A percentile compares a stretch with the other conserved stretches of the same genome.
Evolutionary conservation across 1,140 invertebrate genomes (phyloP).

Genomic region (Wiebesia pumilae): DNA sequence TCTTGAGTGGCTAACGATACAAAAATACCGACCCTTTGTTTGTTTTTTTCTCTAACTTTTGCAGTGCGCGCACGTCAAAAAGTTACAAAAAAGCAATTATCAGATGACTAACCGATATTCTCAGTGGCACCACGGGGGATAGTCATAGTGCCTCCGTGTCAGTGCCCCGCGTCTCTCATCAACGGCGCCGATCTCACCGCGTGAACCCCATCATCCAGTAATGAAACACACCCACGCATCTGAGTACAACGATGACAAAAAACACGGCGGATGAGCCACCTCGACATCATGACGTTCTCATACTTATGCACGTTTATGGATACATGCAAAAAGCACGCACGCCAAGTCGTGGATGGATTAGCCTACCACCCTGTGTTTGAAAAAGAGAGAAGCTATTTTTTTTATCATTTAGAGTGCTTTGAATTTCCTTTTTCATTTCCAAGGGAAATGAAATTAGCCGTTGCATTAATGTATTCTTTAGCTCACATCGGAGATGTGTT

Average conservation of each 20-base stretch:
- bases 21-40: constrained; percentile 39
- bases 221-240: constrained; percentile 53
- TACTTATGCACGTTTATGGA: constrained; percentile 34
- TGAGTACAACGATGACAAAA: not conserved
- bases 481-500: too few relatives aligned
- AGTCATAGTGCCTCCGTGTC: constrained; percentile 54
- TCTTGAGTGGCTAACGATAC: constrained; percentile 22
- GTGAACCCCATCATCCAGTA: constrained; percentile 72
- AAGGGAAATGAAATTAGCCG: not conserved
- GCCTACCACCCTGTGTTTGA: too few relatives aligned
- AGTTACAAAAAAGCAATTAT: constrained; percentile 76
- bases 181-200: constrained; percentile 70
- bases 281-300: not conserved
- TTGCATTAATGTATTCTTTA: not conserved
- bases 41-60: constrained; percentile 65
- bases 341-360: too few relatives aligned
- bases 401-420: too few relatives aligned
- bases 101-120: constrained; percentile 77
- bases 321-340: not conserved
- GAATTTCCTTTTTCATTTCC: too few relatives aligned
- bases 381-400: too few relatives aligned
- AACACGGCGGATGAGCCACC: not conserved
- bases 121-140: constrained; percentile 71
- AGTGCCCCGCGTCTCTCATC: constrained; percentile 68
- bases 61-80: constrained; percentile 74